These are phyloP conservation scores for Ametastegia equiseti DNA, from an alignment of 2,888 invertebrate species.

Conservation along the genomic window DNA sequence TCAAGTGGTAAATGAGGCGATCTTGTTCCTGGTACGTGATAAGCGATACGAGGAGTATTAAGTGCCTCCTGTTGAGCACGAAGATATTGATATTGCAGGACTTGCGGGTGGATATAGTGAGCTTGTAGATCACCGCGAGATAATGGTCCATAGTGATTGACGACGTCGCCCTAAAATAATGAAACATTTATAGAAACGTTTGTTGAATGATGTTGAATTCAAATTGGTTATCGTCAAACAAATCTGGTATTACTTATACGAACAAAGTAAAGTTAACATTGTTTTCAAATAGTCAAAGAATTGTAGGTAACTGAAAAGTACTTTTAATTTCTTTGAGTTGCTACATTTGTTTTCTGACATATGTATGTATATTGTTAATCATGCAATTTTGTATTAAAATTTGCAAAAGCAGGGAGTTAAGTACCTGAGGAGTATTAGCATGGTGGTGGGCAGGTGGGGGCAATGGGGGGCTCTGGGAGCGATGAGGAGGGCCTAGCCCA, in stretches of 20 bases:
- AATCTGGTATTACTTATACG: conserved; percentile 4
- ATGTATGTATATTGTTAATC: conserved; percentile 41
- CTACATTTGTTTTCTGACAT: neutral
- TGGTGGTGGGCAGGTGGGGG: conserved; percentile 92
- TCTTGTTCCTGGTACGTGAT: conserved; percentile 71
- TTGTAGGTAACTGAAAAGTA: neutral
- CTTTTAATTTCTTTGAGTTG: neutral
- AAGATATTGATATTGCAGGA: conserved; percentile 79
- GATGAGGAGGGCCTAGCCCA: conserved; percentile 73
- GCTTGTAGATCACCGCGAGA: conserved; percentile 75
- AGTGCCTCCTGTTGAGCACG: conserved; percentile 77
- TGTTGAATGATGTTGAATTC: conserved; percentile 43
- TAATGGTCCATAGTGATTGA: conserved; percentile 76
- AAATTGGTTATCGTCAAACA: conserved; percentile 25
- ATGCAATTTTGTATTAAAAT: conserved; percentile 18
- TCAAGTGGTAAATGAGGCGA: conserved; percentile 77
- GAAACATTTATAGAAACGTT: conserved; percentile 55
- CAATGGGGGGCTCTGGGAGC: conserved; percentile 80
- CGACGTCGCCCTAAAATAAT: conserved; percentile 78
- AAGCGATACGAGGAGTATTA: conserved; percentile 69
- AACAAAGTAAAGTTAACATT: neutral
- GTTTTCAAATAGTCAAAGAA: neutral
- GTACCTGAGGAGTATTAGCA: conserved; percentile 75
- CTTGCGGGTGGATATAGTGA: conserved; percentile 79
- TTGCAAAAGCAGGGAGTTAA: conserved; percentile 56